These are phyloP conservation scores for Odontomachus brunneus DNA, from an alignment of 1,140 invertebrate genomes.

Conservation along the genomic window DNA sequence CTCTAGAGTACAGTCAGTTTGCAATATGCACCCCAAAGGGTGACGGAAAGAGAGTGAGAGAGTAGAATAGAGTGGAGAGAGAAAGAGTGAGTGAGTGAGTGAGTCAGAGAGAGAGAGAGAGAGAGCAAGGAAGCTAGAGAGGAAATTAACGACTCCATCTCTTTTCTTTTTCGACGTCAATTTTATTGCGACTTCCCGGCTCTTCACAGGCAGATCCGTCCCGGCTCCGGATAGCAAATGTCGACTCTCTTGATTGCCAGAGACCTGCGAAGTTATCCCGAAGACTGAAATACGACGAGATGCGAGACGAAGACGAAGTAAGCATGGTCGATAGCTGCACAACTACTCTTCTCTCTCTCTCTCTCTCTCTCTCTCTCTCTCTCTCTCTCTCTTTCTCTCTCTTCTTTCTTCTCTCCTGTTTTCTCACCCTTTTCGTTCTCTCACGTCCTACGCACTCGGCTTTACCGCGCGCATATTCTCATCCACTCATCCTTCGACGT, in stretches of 20 bases:
- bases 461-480: conserved; percentile 8
- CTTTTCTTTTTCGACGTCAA: conserved; percentile 70
- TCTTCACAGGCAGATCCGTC: conserved; percentile 45
- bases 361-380: background rate
- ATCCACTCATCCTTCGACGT: conserved; percentile 23
- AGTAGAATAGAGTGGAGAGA: conserved; percentile 13
- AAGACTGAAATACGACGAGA: conserved; percentile 55
- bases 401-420: background rate
- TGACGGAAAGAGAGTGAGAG: background rate
- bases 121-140: conserved; percentile 32
- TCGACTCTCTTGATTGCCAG: conserved; percentile 61
- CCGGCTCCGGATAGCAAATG: conserved; percentile 48
- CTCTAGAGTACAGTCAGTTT: conserved; percentile 25
- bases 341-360: conserved; percentile 20
- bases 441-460: background rate
- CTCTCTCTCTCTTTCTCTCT: background rate
- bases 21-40: conserved; percentile 39
- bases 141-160: conserved; percentile 75
- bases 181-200: conserved; percentile 71
- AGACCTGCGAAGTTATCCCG: conserved; percentile 33
- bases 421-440: background rate
- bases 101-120: conserved; percentile 12
- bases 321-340: conserved; percentile 61
- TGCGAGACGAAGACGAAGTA: conserved; percentile 48
- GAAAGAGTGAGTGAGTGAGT: conserved; percentile 13